Evolutionary conservation across 2,888 invertebrate genomes (phyloP).

Genomic region (Sipha maydis): DNA sequence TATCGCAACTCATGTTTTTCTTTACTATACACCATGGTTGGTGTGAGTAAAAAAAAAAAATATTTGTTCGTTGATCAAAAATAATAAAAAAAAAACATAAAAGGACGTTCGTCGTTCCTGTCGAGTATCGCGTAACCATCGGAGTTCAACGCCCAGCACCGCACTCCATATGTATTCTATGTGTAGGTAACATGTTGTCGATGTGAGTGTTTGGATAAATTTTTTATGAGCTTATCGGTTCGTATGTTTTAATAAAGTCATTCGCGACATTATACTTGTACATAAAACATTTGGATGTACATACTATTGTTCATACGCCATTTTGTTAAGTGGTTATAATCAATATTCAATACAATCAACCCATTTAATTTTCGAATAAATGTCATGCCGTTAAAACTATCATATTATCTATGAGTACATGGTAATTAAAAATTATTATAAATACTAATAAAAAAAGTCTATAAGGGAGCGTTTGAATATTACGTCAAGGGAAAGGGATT

Average conservation of each 20-base stretch:
- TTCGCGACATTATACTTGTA: neutral
- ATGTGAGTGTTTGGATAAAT: neutral
- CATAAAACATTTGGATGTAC: neutral
- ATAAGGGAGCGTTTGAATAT: no score
- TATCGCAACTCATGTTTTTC: no score
- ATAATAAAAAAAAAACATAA: neutral
- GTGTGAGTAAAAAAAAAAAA: neutral
- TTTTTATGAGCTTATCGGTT: slow-evolving; percentile 5
- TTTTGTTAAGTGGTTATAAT: neutral
- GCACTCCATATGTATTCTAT: neutral
- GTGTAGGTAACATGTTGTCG: neutral
- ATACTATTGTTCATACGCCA: neutral
- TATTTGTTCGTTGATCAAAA: neutral
- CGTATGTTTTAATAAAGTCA: neutral
- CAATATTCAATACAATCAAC: neutral
- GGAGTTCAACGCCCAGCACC: slow-evolving; percentile 2
- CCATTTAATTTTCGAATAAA: neutral
- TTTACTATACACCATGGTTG: neutral
- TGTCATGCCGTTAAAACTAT: neutral
- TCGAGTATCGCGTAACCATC: neutral
- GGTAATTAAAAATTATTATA: no score
- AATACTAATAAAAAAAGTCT: no score
- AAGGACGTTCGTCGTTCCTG: neutral
- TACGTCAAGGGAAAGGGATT: no score
- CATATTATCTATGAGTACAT: no score